These are phyloP conservation scores for Strigamia crassipes DNA, from an alignment of 2,888 invertebrate genomes.

Conservation along the genomic window DNA sequence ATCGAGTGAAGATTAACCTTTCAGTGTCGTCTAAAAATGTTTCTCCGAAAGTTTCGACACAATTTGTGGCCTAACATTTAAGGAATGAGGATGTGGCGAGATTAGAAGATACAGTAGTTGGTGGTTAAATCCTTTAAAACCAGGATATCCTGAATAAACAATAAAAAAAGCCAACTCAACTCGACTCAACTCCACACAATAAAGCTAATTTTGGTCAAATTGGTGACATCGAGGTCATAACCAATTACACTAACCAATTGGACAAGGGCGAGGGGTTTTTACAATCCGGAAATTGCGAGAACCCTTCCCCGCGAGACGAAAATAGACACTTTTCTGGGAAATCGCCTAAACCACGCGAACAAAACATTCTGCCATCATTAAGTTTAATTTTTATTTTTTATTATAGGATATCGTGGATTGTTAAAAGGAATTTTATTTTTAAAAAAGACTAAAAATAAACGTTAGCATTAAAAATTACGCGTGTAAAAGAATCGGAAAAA, in stretches of 20 bases:
- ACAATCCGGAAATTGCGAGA: neutral
- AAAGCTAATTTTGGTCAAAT: neutral
- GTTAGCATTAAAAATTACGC: neutral
- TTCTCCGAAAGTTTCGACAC: neutral
- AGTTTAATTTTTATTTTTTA: neutral
- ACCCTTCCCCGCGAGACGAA: neutral
- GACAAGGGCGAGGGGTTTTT: neutral
- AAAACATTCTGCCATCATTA: no score
- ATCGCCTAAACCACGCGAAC: neutral
- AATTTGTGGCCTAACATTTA: neutral
- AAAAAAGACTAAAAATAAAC: conserved; percentile 1
- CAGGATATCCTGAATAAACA: conserved; percentile 9
- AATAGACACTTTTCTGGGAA: neutral
- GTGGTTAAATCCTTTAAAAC: conserved; percentile 6
- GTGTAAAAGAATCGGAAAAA: neutral
- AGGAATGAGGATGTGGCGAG: conserved; percentile 18
- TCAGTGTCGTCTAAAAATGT: neutral
- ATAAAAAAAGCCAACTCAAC: neutral
- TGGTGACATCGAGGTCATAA: conserved; percentile 4
- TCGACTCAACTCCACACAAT: conserved; percentile 5
- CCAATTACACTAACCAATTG: neutral
- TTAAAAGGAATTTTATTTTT: neutral
- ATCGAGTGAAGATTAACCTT: neutral
- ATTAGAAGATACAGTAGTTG: neutral
- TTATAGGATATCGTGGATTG: neutral